phyloP scores from a whole-genome alignment of 92 coral and sea anemone species.

The Porites cylindrica region DNA sequence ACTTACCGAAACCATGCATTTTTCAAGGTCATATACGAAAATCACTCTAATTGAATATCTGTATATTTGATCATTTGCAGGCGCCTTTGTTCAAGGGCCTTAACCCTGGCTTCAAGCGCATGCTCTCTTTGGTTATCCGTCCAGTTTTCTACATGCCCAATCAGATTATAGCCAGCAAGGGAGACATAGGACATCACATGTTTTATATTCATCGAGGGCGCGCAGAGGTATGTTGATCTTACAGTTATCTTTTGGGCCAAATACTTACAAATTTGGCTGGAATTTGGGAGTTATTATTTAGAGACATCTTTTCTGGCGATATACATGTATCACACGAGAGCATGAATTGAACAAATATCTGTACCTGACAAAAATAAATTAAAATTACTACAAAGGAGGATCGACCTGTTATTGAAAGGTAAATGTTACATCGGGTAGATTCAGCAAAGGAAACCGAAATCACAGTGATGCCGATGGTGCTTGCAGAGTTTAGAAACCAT shows the following conservation, averaged over 20 bases:
- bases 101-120: slow-evolving; percentile 80
- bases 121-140: slow-evolving; percentile 82
- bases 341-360: too few species aligned
- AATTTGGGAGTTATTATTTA: neutral
- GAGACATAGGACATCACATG: slow-evolving; percentile 90
- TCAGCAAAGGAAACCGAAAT: too few species aligned
- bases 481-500: too few species aligned
- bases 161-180: slow-evolving; percentile 79
- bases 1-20: too few species aligned
- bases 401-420: too few species aligned
- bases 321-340: too few species aligned
- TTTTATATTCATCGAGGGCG: slow-evolving; percentile 87
- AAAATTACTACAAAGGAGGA: too few species aligned
- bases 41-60: too few species aligned
- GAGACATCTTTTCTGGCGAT: too few species aligned
- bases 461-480: too few species aligned
- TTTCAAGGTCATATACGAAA: neutral
- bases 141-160: slow-evolving; percentile 88
- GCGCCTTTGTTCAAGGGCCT: slow-evolving; percentile 82
- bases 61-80: slow-evolving; percentile 38
- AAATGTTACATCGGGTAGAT: too few species aligned
- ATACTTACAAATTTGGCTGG: neutral
- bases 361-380: too few species aligned
- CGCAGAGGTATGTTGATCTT: slow-evolving; percentile 69
- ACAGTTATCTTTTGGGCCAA: neutral